Base-by-base conservation (phyloP, 1,140 invertebrate species). In the Bombus waltoni region DNA sequence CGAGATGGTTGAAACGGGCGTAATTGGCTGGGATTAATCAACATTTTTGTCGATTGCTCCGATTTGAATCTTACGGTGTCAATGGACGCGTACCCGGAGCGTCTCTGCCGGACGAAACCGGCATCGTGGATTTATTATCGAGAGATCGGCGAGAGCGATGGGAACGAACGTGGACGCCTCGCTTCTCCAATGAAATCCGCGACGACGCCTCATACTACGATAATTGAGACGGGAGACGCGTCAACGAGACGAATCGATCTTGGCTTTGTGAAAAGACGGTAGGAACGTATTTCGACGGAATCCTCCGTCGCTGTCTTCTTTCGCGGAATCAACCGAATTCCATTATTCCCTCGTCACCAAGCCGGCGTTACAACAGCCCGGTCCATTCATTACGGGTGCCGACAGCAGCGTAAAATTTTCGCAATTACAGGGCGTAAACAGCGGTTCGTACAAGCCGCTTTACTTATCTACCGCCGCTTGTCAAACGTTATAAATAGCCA, bases 401-500 rank as follows among this genome's bases (percentile, higher is more conserved):
- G 68, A 85, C 77, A 85, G 68, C 68, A 28, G 71, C n/a, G 59
- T 57, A 81, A 85, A 81, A 81, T 85, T 85, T 81, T 81, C 72
- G 84, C 81, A 86, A 86, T 86, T 83, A 83, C 81, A 71, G 66
- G 62, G 81, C 62, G 85, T 83, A 86, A 83, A 86, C 85, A 86
- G 62, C 65, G 72, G 73, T 40, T 13, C 75, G 72, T 74, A 79
- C 81, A 84, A 68, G 75, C 38, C 42, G 65, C 32, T 83, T 83
- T 62, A 78, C 73, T 83, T 87, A 84, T 87, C 85, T 87, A 62
- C 25, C 62, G 65, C 5, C 68, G 68, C 81, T 76, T 87, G 81
- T 87, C 85, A 83, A 84, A 70, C 59, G 59, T 86, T 83, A 86
- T 83, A 83, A 85, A 85, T 81, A 66, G 77, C 35, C 71, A 15